A percentile compares a stretch with the other conserved stretches of the same genome.
Evolutionary conservation across 2,113 vertebrate genomes (phyloP).

Genomic region (Pachycephala philippinensis): DNA sequence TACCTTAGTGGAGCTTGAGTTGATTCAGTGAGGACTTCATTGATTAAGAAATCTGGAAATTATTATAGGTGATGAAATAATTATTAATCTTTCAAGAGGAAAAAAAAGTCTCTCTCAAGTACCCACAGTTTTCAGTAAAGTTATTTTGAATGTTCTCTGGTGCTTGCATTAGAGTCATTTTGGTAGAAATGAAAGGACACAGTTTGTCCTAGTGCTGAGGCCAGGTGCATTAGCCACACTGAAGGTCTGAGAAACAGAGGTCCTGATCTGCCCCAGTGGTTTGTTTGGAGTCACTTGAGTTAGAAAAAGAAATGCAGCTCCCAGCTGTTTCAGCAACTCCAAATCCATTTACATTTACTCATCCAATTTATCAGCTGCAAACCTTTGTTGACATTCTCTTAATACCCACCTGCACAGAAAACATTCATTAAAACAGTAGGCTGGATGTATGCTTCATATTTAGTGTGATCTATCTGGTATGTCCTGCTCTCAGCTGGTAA

Average conservation of each 20-base stretch:
- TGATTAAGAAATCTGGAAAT: neutral
- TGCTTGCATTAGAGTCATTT: neutral
- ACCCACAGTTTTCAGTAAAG: neutral
- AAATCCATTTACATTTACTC: neutral
- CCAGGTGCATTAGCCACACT: neutral
- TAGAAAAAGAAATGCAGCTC: neutral
- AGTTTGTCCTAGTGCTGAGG: neutral
- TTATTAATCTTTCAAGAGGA: neutral
- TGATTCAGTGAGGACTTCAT: neutral
- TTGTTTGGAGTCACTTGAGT: neutral
- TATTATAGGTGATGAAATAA: neutral
- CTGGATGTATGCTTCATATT: neutral
- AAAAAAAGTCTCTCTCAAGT: neutral
- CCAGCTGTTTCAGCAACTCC: neutral
- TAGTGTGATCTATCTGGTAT: neutral
- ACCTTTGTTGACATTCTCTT: neutral
- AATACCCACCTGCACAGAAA: neutral
- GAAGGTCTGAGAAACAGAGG: neutral
- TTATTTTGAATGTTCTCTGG: neutral
- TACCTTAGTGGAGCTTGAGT: neutral
- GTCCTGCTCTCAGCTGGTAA: neutral
- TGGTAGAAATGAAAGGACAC: neutral
- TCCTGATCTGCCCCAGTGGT: neutral
- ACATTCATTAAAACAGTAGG: neutral
- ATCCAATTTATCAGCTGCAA: neutral